A percentile compares a stretch with the other conserved stretches of the same genome.
Conservation (phyloP, 2,888 invertebrate species). For the Lithophane leautieri region DNA sequence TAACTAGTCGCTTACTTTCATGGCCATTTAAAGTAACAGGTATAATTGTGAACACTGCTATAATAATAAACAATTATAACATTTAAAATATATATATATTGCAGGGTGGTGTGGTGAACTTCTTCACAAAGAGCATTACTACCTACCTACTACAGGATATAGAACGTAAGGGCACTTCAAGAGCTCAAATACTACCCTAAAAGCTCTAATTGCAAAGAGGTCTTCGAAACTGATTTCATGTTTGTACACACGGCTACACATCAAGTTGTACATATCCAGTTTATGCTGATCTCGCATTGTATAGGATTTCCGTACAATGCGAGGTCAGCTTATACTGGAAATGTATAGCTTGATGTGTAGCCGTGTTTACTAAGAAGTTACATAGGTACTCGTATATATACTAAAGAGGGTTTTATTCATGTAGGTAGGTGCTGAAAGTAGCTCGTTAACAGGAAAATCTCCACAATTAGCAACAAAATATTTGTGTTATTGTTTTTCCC, state of each 20-base stretch:
- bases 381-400: background rate
- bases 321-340: too few species aligned
- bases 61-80: background rate
- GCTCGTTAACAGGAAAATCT: background rate
- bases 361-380: too few species aligned
- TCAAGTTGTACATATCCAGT: too few species aligned
- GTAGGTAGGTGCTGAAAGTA: background rate
- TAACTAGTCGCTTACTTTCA: slow-evolving; percentile 22
- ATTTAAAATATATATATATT: background rate
- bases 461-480: background rate
- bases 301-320: too few species aligned
- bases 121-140: background rate
- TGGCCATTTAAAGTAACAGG: background rate
- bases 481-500: background rate
- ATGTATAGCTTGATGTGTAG: too few species aligned
- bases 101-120: background rate
- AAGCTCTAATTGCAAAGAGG: background rate
- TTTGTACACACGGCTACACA: too few species aligned
- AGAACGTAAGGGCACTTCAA: background rate
- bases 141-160: background rate
- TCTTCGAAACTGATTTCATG: background rate
- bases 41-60: background rate
- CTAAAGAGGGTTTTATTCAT: background rate
- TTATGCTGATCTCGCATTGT: too few species aligned
- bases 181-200: background rate